Evolutionary conservation across 2,113 vertebrate species (phyloP).

Genomic region (Mormyrus lacerda): DNA sequence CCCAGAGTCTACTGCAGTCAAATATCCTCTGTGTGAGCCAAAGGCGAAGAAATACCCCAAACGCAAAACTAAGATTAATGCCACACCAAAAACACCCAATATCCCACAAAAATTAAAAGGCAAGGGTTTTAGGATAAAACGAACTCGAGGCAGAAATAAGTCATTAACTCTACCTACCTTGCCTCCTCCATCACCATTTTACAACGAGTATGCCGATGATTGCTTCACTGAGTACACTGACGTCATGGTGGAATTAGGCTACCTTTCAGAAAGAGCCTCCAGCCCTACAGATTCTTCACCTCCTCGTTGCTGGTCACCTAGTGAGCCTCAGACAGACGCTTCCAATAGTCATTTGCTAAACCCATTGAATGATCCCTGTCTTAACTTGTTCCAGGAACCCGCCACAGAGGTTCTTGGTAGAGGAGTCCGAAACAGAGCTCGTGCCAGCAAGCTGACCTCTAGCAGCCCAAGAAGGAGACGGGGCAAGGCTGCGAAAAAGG

Average conservation of each 20-base stretch:
- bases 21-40: constrained; percentile 75
- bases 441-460: constrained; percentile 58
- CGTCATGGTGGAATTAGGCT: constrained; percentile 92
- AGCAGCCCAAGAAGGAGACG: constrained; percentile 60
- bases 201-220: constrained; percentile 80
- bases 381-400: constrained; percentile 52
- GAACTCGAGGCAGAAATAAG: constrained; percentile 59
- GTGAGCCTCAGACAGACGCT: constrained; percentile 75
- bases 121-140: constrained; percentile 45
- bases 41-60: constrained; percentile 84
- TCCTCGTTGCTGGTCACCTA: constrained; percentile 96
- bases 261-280: constrained; percentile 85
- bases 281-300: constrained; percentile 82
- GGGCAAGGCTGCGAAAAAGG: constrained; percentile 53
- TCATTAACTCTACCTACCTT: constrained; percentile 54
- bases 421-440: constrained; percentile 54
- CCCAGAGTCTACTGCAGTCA: constrained; percentile 82
- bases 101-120: constrained; percentile 62
- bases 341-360: constrained; percentile 67
- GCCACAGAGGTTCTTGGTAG: constrained; percentile 46
- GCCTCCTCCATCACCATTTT: constrained; percentile 73
- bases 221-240: constrained; percentile 77
- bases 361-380: constrained; percentile 63
- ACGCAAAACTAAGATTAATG: constrained; percentile 78
- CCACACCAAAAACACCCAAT: constrained; percentile 68